phyloP scores from a whole-genome alignment of 2,888 invertebrate species.

The Drosophila atripex region DNA sequence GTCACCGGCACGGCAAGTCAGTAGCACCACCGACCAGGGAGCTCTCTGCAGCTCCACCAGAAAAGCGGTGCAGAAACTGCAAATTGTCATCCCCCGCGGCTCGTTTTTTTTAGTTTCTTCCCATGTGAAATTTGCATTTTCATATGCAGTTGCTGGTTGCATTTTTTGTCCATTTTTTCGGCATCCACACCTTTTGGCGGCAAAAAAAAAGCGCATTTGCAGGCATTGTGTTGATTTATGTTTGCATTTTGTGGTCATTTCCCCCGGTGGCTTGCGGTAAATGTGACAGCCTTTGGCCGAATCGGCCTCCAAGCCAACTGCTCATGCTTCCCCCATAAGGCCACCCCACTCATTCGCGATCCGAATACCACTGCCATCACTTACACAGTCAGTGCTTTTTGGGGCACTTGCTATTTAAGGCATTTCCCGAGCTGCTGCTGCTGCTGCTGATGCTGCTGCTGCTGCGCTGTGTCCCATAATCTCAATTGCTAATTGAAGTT shows the following conservation, averaged over 20 bases:
- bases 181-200: slow-evolving; percentile 51
- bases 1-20: slow-evolving; percentile 47
- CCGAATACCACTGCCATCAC: no score
- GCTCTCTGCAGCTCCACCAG: no score
- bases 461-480: slow-evolving; percentile 28
- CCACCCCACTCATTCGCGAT: no score
- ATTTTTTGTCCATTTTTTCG: slow-evolving; percentile 14
- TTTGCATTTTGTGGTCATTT: slow-evolving; percentile 75
- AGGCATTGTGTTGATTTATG: slow-evolving; percentile 74
- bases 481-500: slow-evolving; percentile 46
- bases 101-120: slow-evolving; percentile 57
- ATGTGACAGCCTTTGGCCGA: slow-evolving; percentile 71
- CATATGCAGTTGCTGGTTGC: slow-evolving; percentile 45
- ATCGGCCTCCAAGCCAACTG: no score
- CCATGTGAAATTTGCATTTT: slow-evolving; percentile 61
- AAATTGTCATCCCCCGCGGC: slow-evolving; percentile 77
- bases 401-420: slow-evolving; percentile 56
- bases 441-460: neutral
- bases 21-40: slow-evolving; percentile 28
- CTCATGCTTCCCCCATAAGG: no score
- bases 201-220: slow-evolving; percentile 48
- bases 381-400: slow-evolving; percentile 5
- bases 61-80: slow-evolving; percentile 32
- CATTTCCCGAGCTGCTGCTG: slow-evolving; percentile 4
- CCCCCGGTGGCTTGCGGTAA: slow-evolving; percentile 59